phyloP scores from a whole-genome alignment of 2,113 vertebrate genomes.

The Microcebus lehilahytsara region DNA sequence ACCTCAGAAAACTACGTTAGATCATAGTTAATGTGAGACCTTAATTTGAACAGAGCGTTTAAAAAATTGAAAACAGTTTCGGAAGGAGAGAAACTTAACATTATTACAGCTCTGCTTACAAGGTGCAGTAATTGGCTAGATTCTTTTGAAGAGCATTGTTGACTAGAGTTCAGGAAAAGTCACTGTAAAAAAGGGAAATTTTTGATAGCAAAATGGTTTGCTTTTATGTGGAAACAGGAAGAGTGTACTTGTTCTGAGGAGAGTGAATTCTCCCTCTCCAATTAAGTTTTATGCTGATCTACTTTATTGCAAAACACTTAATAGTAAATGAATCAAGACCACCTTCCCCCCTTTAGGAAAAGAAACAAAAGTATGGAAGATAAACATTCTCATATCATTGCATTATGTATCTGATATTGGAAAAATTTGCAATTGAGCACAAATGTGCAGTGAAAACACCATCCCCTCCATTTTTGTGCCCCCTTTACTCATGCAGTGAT shows the following conservation, averaged over 20 bases:
- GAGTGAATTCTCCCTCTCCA: background rate
- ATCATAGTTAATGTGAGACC: background rate
- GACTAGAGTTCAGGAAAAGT: background rate
- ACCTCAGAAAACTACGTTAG: slow-evolving; percentile 49
- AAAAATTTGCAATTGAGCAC: background rate
- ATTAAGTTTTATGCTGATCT: background rate
- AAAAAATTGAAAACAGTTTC: background rate
- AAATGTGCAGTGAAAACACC: background rate
- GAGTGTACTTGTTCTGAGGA: background rate
- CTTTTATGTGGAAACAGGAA: background rate
- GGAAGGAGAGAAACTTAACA: background rate
- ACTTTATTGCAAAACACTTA: background rate
- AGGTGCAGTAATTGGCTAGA: background rate
- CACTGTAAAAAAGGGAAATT: background rate
- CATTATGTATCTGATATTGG: background rate
- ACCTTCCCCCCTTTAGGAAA: background rate
- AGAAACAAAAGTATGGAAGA: background rate
- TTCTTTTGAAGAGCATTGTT: background rate
- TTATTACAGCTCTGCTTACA: background rate
- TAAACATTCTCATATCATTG: background rate
- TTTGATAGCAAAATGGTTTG: background rate
- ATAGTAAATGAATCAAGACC: background rate
- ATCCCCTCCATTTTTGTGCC: background rate
- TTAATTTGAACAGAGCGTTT: slow-evolving; percentile 22
- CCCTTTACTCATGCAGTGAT: background rate